These are phyloP conservation scores for Tachypleus tridentatus DNA, from an alignment of 1,140 invertebrate species.

Conservation along the genomic window DNA sequence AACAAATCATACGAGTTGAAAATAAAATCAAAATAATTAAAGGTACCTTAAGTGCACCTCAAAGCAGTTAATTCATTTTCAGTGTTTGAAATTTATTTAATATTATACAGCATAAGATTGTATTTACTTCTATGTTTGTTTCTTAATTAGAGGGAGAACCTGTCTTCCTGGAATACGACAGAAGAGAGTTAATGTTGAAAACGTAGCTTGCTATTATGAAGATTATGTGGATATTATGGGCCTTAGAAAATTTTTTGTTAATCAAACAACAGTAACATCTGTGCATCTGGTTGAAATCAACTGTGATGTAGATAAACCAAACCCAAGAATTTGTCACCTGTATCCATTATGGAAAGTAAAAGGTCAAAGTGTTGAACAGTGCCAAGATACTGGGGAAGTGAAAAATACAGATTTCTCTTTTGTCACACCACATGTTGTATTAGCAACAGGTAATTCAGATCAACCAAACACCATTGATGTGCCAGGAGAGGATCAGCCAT, in stretches of 20 bases:
- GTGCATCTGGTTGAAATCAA: slow-evolving; percentile 26
- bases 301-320: neutral
- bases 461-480: slow-evolving; percentile 55
- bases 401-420: slow-evolving; percentile 35
- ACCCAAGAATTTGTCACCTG: too few species aligned
- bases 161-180: slow-evolving; percentile 21
- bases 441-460: slow-evolving; percentile 67
- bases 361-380: neutral
- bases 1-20: too few species aligned
- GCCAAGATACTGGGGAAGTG: neutral
- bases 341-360: neutral
- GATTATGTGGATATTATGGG: slow-evolving; percentile 54
- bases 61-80: too few species aligned
- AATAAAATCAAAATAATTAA: too few species aligned
- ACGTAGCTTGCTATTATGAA: slow-evolving; percentile 65
- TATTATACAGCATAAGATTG: too few species aligned
- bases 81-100: too few species aligned
- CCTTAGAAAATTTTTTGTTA: slow-evolving; percentile 49
- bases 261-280: slow-evolving; percentile 45
- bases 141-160: too few species aligned
- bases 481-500: slow-evolving; percentile 44
- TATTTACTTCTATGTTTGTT: too few species aligned
- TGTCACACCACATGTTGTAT: slow-evolving; percentile 45
- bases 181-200: slow-evolving; percentile 50
- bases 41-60: too few species aligned